Evolutionary conservation across 2,797 vertebrate species (phyloP).

Genomic region (Tokudaia muenninki): DNA sequence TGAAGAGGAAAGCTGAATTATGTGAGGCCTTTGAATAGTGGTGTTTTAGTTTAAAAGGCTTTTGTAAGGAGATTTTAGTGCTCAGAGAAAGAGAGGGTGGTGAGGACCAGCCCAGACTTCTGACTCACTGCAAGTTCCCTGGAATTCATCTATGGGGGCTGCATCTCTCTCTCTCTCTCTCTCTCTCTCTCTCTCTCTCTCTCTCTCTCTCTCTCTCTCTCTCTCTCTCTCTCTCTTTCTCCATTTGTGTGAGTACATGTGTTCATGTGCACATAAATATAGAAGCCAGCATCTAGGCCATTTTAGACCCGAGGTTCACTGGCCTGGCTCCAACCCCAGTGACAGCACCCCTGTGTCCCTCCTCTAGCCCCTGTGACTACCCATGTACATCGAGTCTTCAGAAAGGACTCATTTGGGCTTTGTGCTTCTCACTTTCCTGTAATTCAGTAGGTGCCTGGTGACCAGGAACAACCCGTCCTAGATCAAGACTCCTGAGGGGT

Average conservation of each 20-base stretch:
- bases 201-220: no score
- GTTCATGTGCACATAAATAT: neutral
- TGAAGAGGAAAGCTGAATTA: conserved; percentile 63
- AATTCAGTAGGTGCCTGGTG: neutral
- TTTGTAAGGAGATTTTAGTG: conserved; percentile 28
- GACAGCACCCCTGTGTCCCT: neutral
- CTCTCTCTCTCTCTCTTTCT: no score
- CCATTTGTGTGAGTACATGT: neutral
- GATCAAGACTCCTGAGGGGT: neutral
- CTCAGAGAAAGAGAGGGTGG: neutral
- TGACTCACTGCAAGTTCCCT: neutral
- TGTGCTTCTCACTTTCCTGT: neutral
- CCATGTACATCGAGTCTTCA: neutral
- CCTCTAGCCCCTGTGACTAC: neutral
- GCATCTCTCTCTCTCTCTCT: neutral
- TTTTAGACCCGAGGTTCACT: neutral
- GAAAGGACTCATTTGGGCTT: neutral
- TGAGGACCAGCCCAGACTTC: neutral
- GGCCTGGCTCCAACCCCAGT: neutral
- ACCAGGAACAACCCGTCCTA: neutral
- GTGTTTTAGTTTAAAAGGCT: conserved; percentile 61
- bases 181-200: no score
- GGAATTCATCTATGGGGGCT: neutral
- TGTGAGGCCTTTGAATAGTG: conserved; percentile 59
- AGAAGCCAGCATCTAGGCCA: neutral